Evolutionary conservation across 2,797 vertebrate species (phyloP).

Genomic region (Todus mexicanus): DNA sequence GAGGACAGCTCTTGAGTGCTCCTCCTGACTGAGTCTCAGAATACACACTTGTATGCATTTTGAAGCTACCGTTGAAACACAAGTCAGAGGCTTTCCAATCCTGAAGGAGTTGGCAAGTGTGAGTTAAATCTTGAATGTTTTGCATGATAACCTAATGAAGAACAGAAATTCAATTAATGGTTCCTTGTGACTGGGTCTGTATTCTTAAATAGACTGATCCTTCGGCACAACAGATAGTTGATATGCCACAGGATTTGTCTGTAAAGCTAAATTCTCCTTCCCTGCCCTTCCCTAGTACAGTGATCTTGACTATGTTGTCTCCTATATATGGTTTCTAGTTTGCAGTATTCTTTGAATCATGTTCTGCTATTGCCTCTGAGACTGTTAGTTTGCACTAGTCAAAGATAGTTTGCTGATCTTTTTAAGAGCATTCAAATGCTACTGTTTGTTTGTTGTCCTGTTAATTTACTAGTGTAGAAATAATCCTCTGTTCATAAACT

Average conservation of each 20-base stretch:
- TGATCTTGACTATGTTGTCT: background rate
- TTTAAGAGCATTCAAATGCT: background rate
- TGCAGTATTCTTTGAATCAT: background rate
- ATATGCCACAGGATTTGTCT: background rate
- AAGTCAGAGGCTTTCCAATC: background rate
- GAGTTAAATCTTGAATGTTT: background rate
- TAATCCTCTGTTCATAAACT: background rate
- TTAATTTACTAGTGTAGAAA: background rate
- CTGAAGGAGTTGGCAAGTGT: background rate
- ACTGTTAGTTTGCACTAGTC: background rate
- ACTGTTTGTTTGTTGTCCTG: background rate
- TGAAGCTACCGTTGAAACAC: background rate
- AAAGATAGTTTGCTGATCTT: background rate
- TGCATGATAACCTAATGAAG: background rate
- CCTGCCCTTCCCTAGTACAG: background rate
- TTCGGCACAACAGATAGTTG: background rate
- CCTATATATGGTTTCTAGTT: background rate
- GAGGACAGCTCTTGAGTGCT: background rate
- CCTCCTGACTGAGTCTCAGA: background rate
- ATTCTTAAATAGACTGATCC: background rate
- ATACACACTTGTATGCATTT: background rate
- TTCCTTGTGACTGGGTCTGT: background rate
- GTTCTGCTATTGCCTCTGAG: background rate
- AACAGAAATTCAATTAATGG: background rate
- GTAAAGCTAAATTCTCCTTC: background rate